Percentiles rank a stretch among this genome's conserved stretches.
Evolutionary conservation across 2,888 invertebrate genomes (phyloP).

Genomic region (Drosophila conformis): DNA sequence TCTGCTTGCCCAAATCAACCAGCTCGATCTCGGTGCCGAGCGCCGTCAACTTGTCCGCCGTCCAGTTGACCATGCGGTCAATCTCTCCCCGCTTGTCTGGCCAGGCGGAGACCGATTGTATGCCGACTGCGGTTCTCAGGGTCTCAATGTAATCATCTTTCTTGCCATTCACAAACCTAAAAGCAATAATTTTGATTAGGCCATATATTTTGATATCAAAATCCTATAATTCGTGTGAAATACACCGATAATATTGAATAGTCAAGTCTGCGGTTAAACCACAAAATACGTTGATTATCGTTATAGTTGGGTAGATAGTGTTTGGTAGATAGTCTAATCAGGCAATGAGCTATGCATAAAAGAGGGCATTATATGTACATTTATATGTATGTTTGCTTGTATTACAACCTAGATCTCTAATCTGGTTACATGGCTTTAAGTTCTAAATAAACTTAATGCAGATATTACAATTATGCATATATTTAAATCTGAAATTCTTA

Average conservation of each 20-base stretch:
- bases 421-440: background rate
- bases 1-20: slow-evolving; percentile 91
- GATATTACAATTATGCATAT: background rate
- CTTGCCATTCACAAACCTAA: slow-evolving; percentile 89
- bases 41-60: slow-evolving; percentile 88
- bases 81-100: slow-evolving; percentile 92
- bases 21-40: slow-evolving; percentile 90
- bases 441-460: background rate
- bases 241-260: slow-evolving; percentile 16
- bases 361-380: background rate
- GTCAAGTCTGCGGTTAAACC: slow-evolving; percentile 17
- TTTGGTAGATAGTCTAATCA: background rate
- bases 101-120: slow-evolving; percentile 98
- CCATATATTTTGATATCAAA: slow-evolving; percentile 14
- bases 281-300: slow-evolving; percentile 1
- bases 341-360: background rate
- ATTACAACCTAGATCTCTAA: background rate
- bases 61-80: slow-evolving; percentile 94
- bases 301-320: background rate
- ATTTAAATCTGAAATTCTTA: background rate
- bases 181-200: slow-evolving; percentile 21
- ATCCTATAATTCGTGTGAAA: slow-evolving; percentile 9
- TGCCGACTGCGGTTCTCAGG: slow-evolving; percentile 94
- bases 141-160: slow-evolving; percentile 91
- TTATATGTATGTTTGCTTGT: background rate